A percentile compares a stretch with the other conserved stretches of the same genome.
phyloP scores from a whole-genome alignment of 2,797 vertebrate species.

The Sebastes itinus region DNA sequence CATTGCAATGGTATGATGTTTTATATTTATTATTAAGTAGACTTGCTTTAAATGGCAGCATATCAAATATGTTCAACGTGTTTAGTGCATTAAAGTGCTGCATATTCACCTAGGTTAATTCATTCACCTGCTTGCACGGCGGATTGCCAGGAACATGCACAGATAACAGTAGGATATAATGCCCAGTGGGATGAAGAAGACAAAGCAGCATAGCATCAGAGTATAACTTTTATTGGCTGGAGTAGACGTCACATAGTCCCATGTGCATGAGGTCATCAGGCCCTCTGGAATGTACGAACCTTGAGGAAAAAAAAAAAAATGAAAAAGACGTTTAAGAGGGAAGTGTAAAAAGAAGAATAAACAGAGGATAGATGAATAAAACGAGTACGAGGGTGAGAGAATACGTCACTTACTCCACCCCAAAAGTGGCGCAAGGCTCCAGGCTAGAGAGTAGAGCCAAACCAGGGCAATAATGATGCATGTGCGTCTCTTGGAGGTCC shows the following conservation, averaged over 20 bases:
- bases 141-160: conserved; percentile 83
- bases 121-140: conserved; percentile 76
- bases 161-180: conserved; percentile 84
- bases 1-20: neutral
- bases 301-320: conserved; percentile 42
- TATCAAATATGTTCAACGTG: neutral
- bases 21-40: neutral
- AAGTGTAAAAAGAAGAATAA: neutral
- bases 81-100: neutral
- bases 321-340: neutral
- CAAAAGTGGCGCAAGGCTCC: conserved; percentile 94
- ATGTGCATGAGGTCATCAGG: conserved; percentile 86
- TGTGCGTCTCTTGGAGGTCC: conserved; percentile 86
- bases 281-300: conserved; percentile 86
- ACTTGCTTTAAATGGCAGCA: neutral
- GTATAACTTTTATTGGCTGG: conserved; percentile 83
- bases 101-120: neutral
- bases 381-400: neutral
- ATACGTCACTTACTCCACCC: conserved; percentile 90
- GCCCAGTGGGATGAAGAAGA: conserved; percentile 84
- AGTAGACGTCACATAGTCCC: conserved; percentile 84
- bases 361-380: neutral
- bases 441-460: conserved; percentile 92
- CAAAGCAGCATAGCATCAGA: conserved; percentile 86
- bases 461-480: conserved; percentile 84